Conservation (phyloP, 1,140 invertebrate genomes). For the Phymorhynchus buccinoides region DNA sequence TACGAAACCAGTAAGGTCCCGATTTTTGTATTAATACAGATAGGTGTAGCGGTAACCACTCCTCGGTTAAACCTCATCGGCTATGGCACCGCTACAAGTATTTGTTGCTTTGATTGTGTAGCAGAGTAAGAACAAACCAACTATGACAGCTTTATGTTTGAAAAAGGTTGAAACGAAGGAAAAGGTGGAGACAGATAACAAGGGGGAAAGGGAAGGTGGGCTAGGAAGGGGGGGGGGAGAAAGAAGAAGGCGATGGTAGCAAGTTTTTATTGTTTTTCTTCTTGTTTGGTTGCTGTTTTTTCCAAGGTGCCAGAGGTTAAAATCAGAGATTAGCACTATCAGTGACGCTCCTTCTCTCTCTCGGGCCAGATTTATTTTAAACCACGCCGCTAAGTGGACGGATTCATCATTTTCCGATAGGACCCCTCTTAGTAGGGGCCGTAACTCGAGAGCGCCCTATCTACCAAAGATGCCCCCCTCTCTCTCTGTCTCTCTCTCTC, state of each 20-base stretch:
- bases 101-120: too few relatives aligned
- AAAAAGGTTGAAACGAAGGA: background rate
- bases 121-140: too few relatives aligned
- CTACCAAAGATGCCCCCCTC: background rate
- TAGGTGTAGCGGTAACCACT: too few relatives aligned
- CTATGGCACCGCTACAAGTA: too few relatives aligned
- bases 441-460: constrained; percentile 28
- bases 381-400: constrained; percentile 12
- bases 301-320: constrained; percentile 2
- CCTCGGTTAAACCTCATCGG: too few relatives aligned
- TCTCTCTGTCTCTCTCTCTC: too few relatives aligned
- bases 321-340: constrained; percentile 19
- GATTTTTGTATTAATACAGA: too few relatives aligned
- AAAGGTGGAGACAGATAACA: background rate
- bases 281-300: too few relatives aligned
- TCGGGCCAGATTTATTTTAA: constrained; percentile 19
- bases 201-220: background rate
- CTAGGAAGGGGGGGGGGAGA: background rate
- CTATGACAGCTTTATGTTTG: too few relatives aligned
- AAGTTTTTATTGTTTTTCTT: too few relatives aligned
- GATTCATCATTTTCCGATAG: constrained; percentile 28
- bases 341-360: background rate
- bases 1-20: too few relatives aligned
- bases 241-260: too few relatives aligned
- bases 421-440: constrained; percentile 2